phyloP scores from a whole-genome alignment of 2,113 vertebrate species.

The Thamnaconus septentrionalis region DNA sequence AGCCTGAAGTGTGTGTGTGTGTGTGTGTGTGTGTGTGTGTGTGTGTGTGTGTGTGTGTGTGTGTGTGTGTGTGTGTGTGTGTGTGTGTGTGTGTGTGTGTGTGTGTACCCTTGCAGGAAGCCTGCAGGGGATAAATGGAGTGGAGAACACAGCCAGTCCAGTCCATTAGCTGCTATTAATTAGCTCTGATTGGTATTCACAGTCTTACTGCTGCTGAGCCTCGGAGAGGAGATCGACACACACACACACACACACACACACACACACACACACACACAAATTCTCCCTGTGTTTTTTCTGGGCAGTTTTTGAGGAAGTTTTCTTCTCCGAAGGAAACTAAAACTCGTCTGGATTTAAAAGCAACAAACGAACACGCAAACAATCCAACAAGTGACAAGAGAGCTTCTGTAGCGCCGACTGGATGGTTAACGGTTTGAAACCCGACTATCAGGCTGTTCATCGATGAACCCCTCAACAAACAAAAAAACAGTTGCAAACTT shows the following conservation, averaged over 20 bases:
- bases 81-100: constrained; percentile 4
- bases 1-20: background rate
- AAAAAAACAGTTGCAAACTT: no score
- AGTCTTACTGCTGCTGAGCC: constrained; percentile 53
- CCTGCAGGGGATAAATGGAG: constrained; percentile 32
- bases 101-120: constrained; percentile 5
- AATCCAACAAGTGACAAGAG: no score
- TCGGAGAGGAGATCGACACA: constrained; percentile 60
- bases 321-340: no score
- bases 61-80: background rate
- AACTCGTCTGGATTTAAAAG: no score
- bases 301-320: no score
- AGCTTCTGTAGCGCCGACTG: no score
- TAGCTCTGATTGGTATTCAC: constrained; percentile 73
- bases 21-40: background rate
- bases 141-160: constrained; percentile 42
- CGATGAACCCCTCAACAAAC: no score
- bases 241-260: constrained; percentile 28
- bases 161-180: constrained; percentile 77
- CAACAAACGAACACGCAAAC: no score
- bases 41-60: background rate
- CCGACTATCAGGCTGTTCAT: no score
- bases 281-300: no score
- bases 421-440: no score
- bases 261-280: constrained; percentile 9